Base-by-base conservation (phyloP, 2,888 invertebrate genomes). In the Stenolophus ochropezus region DNA sequence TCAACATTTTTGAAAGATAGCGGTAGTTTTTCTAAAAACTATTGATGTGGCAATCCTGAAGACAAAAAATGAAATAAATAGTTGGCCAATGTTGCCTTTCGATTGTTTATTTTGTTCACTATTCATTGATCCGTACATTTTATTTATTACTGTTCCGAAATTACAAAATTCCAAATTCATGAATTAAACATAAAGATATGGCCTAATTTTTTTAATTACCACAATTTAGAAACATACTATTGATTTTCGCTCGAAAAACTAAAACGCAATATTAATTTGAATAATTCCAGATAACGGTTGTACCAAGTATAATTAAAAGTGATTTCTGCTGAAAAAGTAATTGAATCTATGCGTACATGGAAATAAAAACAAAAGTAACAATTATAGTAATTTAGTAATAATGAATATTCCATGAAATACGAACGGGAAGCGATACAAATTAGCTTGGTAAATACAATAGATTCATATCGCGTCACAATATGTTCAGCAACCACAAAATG, bases 391-490 rank as follows among this genome's bases (percentile, higher is more conserved):
- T 61, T 61, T 25, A 4, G 11, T 25, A 23, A 61, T 61, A 21
- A 61, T 61, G 23, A 61, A 61, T 61, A 56, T 56, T 61, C 61
- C 25, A 61, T 25, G 61, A 25, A 61, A 61, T 61, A 42, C 27
- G 20, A 71, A 14, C 42, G 47, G 79, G 79, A 79, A 79, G 53
- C 79, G 27, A 16, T 51, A 79, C 80, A 80, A 80, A 80, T 80
- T 80, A 80, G 23, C 42, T 73, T 20, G 53, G 79, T 73, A 80
- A 80, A 80, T 73, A 80, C 73, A 80, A 73, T 80, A 80, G 81
- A 81, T 81, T 75, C 49, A n/a, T 81, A 81, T 81, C 81, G 25
- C 74, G 49, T 49, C 75, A 81, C 81, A 81, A 81, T 75, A 81
- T 75, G 81, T 81, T 81, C 21, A 79, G 25, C 65, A 61, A 27